phyloP scores from a whole-genome alignment of 2,888 invertebrate species.

The Gryllus longicercus region DNA sequence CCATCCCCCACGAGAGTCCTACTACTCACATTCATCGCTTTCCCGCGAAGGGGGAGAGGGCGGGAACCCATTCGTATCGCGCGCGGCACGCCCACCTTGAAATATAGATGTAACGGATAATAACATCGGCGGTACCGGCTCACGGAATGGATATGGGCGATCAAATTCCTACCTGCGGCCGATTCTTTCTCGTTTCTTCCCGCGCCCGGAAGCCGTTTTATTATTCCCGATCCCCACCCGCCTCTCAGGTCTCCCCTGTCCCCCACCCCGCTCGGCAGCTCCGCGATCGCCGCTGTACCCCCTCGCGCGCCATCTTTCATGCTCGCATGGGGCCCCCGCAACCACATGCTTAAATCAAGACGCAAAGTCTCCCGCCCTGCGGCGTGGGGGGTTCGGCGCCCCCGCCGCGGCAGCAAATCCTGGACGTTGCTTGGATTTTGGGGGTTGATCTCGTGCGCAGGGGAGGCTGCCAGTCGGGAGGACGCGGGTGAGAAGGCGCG shows the following conservation, averaged over 20 bases:
- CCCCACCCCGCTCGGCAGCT: no score
- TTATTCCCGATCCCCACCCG: not conserved
- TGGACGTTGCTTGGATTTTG: not conserved
- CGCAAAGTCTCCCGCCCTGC: not conserved
- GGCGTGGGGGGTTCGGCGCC: not conserved
- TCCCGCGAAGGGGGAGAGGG: no score
- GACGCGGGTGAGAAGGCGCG: not conserved
- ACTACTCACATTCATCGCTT: no score
- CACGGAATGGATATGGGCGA: not conserved
- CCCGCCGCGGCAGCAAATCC: not conserved
- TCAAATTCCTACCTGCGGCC: not conserved
- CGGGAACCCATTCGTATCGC: no score
- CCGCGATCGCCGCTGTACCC: no score
- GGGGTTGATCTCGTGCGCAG: not conserved
- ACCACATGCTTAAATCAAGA: constrained; percentile 10
- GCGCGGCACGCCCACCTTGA: no score
- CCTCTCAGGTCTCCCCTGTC: not conserved
- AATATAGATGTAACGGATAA: not conserved
- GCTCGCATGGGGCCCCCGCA: no score
- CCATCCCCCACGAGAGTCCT: no score
- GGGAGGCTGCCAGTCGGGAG: not conserved
- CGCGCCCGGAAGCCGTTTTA: not conserved
- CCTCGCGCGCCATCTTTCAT: not conserved
- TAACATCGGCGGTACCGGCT: not conserved
- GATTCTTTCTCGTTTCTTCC: not conserved